phyloP scores from a whole-genome alignment of 2,113 vertebrate genomes.

The Telmatochromis brichardi region DNA sequence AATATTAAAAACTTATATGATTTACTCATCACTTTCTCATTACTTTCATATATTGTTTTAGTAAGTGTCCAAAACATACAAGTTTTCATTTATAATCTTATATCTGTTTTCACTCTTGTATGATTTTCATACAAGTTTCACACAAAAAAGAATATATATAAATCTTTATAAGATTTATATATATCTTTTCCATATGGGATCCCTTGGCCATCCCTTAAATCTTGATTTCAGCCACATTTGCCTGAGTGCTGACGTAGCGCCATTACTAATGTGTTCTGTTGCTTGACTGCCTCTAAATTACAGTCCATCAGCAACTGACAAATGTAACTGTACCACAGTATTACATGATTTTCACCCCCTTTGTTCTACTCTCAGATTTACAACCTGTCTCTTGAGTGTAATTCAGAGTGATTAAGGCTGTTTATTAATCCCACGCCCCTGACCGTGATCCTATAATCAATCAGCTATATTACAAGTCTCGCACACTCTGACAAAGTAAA shows the following conservation, averaged over 20 bases:
- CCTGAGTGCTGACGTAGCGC: neutral
- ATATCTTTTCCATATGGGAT: neutral
- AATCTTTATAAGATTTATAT: neutral
- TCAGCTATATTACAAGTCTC: neutral
- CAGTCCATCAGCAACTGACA: neutral
- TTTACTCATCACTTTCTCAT: neutral
- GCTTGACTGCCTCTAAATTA: slow-evolving; percentile 20
- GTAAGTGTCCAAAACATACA: neutral
- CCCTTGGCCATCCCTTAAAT: slow-evolving; percentile 14
- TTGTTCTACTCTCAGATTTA: slow-evolving; percentile 21
- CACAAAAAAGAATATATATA: neutral
- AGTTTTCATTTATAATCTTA: neutral
- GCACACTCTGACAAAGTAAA: slow-evolving; percentile 2
- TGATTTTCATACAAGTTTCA: neutral
- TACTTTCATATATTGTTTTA: neutral
- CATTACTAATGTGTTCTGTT: slow-evolving; percentile 24
- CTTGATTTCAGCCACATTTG: slow-evolving; percentile 18
- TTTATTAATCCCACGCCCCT: slow-evolving; percentile 28
- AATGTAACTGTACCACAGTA: neutral
- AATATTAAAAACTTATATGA: neutral
- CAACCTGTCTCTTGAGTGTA: slow-evolving; percentile 12
- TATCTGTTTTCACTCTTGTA: neutral
- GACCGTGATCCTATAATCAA: slow-evolving; percentile 19
- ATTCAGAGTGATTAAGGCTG: slow-evolving; percentile 30
- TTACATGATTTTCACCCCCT: neutral